These are phyloP conservation scores for Theodoxus fluviatilis DNA, from an alignment of 2,888 invertebrate species.

Conservation along the genomic window DNA sequence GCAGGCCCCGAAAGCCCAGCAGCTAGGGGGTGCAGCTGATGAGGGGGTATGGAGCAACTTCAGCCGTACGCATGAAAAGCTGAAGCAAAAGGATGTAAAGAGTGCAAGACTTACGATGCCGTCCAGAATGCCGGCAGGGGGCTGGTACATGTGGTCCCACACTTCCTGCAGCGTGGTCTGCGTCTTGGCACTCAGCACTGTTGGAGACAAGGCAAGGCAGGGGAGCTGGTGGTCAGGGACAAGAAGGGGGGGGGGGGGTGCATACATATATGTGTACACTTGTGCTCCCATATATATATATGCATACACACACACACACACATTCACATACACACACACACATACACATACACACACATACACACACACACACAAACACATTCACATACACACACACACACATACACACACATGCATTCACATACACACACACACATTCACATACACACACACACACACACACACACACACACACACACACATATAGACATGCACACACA, in stretches of 20 bases:
- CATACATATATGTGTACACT: not conserved
- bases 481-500: no score
- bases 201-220: constrained; percentile 21
- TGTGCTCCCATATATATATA: no score
- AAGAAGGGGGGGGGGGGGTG: not conserved
- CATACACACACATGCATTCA: no score
- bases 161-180: constrained; percentile 79
- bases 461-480: no score
- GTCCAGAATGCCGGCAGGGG: constrained; percentile 89
- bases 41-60: not conserved
- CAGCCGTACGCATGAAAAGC: not conserved
- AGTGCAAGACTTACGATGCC: constrained; percentile 73
- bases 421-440: no score
- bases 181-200: constrained; percentile 78
- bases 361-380: no score
- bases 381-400: no score
- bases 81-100: not conserved
- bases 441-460: no score
- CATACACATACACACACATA: no score
- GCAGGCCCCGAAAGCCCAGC: no score
- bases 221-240: not conserved
- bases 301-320: not conserved
- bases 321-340: no score
- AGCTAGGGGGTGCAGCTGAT: no score
- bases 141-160: constrained; percentile 86